phyloP scores from a whole-genome alignment of 2,888 invertebrate genomes.

The Pollenia griseotomentosa region DNA sequence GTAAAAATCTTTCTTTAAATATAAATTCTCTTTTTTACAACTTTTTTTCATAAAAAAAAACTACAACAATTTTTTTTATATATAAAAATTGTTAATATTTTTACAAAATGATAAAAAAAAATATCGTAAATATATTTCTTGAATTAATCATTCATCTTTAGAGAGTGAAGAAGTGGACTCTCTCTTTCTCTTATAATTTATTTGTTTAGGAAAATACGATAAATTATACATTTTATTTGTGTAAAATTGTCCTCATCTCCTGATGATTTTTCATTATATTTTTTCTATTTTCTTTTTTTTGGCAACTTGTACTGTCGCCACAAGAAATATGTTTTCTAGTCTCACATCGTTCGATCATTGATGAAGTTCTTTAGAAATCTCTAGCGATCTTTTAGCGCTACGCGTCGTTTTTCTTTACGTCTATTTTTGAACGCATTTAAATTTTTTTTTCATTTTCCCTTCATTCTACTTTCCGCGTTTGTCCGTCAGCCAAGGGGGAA shows the following conservation, averaged over 20 bases:
- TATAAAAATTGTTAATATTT: not conserved
- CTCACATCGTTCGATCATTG: conserved; percentile 73
- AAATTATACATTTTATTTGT: conserved; percentile 3
- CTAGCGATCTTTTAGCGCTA: conserved; percentile 52
- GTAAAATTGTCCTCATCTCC: conserved; percentile 42
- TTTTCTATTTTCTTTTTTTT: conserved; percentile 33
- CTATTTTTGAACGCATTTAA: conserved; percentile 70
- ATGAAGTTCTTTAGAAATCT: conserved; percentile 67
- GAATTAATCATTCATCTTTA: not conserved
- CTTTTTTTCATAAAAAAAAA: not conserved
- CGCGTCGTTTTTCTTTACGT: conserved; percentile 60
- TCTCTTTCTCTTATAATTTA: not conserved
- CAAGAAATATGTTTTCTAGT: conserved; percentile 65
- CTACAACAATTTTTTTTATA: not conserved
- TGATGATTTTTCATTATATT: conserved; percentile 25
- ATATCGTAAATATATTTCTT: not conserved
- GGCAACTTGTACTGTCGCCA: conserved; percentile 44
- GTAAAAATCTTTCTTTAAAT: too few species aligned
- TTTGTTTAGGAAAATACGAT: conserved; percentile 23
- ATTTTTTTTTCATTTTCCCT: conserved; percentile 12
- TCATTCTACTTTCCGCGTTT: conserved; percentile 22
- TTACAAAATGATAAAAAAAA: not conserved
- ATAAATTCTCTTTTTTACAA: not conserved
- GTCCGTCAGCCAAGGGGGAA: conserved; percentile 32
- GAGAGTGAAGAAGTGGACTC: too few species aligned